These are phyloP conservation scores for Mustelus asterias DNA, from an alignment of 2,113 vertebrate species.

Conservation along the genomic window DNA sequence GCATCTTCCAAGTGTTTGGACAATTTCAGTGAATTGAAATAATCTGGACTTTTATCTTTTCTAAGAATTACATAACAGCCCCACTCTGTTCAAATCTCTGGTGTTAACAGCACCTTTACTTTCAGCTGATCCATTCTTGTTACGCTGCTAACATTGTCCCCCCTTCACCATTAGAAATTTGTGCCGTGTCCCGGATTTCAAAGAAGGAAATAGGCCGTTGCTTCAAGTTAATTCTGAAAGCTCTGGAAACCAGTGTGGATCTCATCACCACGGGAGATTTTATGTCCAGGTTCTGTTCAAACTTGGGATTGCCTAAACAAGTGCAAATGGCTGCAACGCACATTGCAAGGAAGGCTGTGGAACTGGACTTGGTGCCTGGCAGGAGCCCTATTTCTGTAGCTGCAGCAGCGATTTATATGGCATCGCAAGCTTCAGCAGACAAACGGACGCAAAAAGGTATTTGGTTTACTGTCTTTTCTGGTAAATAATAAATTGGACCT, in stretches of 20 bases:
- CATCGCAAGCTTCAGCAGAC: slow-evolving; percentile 93
- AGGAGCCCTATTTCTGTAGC: slow-evolving; percentile 96
- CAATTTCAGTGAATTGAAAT: neutral
- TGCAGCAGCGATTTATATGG: slow-evolving; percentile 97
- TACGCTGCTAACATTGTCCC: slow-evolving; percentile 28
- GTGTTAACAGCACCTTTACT: neutral
- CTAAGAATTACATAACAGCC: neutral
- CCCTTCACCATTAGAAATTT: slow-evolving; percentile 74
- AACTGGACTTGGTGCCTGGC: slow-evolving; percentile 90
- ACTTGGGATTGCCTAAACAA: slow-evolving; percentile 91
- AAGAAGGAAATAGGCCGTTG: slow-evolving; percentile 99
- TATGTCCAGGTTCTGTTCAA: slow-evolving; percentile 98
- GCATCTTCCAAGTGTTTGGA: neutral
- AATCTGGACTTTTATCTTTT: neutral
- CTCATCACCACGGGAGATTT: slow-evolving; percentile 97
- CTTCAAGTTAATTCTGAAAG: slow-evolving; percentile 96
- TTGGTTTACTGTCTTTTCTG: neutral
- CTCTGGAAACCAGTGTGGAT: slow-evolving; percentile 95
- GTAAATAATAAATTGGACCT: neutral
- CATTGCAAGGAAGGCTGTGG: slow-evolving; percentile 92
- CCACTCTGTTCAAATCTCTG: neutral
- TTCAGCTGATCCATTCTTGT: neutral
- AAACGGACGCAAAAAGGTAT: slow-evolving; percentile 97
- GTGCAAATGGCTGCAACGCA: slow-evolving; percentile 96
- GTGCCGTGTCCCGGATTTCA: slow-evolving; percentile 93